Base-by-base conservation (phyloP, 2,797 vertebrate species). In the Otolemur crassicaudatus region DNA sequence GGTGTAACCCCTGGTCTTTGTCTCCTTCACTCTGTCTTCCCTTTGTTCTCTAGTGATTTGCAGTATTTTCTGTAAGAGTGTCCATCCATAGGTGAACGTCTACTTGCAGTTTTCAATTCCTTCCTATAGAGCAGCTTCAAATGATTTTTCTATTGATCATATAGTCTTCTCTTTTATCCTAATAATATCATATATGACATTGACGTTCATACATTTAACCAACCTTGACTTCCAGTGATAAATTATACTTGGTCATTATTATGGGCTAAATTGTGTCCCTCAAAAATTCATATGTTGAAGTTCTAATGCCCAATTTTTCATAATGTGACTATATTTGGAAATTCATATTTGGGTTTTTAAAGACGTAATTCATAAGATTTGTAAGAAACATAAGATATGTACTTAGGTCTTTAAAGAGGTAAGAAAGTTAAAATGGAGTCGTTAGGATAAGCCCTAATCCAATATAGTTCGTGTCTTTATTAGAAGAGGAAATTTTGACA, bases 161-260 rank as follows among this genome's bases (percentile, higher is more conserved):
- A 25, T 84, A 43, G 37, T 31, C 83, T 91, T 65, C n/a, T n/a
- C 25, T 43, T 91, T 91, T 84, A 40, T 65, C 27, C 43, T 91
- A 25, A 75, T 65, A 84, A 53, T 75, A 40, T n/a, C 27, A 9
- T 92, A 6, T 75, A 61, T 5, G 23, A 53, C 17, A 91, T 23
- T 75, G 56, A 88, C 46, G 34, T 83, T 73, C 61, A 49, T 46
- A 91, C 73, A 60, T 91, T 83, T 91, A 83, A 83, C 17, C 31
- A 53, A 75, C 2, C 19, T 91, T 83, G 25, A 75, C 13, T 83
- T 75, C 19, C 43, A 25, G 58, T 29, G 12, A 53, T 83, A 83
- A 83, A 91, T 73, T 23, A 17, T 58, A 83, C 63, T 65, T 65
- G 13, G 63, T 65, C 63, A 19, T 73, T 73, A 34, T 69, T 69